Evolutionary conservation across 2,113 vertebrate species (phyloP).

Genomic region (Etheostoma cragini): DNA sequence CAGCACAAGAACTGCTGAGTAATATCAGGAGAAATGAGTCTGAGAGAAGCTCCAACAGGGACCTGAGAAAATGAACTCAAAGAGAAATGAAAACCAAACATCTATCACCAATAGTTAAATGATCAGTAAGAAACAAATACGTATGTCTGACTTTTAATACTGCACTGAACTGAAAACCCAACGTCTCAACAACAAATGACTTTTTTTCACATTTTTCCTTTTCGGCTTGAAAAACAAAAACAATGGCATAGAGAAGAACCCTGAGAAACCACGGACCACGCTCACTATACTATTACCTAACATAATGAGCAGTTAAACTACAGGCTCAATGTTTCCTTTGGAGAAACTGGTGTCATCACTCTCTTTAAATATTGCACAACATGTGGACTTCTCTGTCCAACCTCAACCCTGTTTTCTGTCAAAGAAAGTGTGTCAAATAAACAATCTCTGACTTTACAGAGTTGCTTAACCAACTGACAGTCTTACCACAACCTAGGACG

Average conservation of each 20-base stretch:
- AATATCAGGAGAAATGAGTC: background rate
- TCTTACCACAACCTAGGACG: background rate
- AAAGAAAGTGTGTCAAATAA: slow-evolving; percentile 12
- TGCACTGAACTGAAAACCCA: background rate
- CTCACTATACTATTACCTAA: background rate
- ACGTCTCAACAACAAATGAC: background rate
- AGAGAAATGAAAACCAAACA: background rate
- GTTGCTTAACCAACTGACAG: slow-evolving; percentile 25
- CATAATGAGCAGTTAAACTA: background rate
- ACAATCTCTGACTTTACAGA: slow-evolving; percentile 18
- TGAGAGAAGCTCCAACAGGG: background rate
- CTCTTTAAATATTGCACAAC: background rate
- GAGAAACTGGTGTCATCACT: background rate
- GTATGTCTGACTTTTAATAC: background rate
- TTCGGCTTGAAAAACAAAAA: background rate
- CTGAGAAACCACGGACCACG: background rate
- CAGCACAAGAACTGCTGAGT: background rate
- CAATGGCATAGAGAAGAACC: background rate
- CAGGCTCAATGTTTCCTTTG: background rate
- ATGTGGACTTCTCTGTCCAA: slow-evolving; percentile 6
- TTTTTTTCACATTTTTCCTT: background rate
- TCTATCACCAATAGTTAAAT: background rate
- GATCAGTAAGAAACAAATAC: background rate
- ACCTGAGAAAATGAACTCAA: background rate
- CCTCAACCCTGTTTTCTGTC: background rate